Conservation (phyloP, 2,113 vertebrate genomes). For the Ochotona princeps region DNA sequence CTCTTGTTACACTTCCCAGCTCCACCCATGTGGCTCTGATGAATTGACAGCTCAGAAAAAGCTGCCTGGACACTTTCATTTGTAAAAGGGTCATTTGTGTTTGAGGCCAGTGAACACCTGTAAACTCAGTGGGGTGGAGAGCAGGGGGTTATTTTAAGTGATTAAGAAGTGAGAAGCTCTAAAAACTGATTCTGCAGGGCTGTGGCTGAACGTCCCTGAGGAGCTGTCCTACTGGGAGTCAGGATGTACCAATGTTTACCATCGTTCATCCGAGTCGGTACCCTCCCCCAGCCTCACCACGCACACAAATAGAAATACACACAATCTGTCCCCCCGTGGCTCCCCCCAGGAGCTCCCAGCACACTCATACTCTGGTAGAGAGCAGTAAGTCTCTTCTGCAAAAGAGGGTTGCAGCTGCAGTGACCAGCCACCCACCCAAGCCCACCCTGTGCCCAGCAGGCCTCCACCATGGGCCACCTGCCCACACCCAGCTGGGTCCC, state of each 20-base stretch:
- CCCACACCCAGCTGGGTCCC: neutral
- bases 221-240: constrained; percentile 21
- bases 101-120: constrained; percentile 59
- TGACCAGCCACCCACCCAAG: no score
- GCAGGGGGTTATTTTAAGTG: constrained; percentile 45
- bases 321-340: fast-evolving
- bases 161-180: constrained; percentile 55
- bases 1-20: neutral
- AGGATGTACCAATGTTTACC: neutral
- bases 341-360: neutral
- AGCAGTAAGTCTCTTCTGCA: neutral
- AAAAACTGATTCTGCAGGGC: neutral
- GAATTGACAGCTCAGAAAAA: neutral
- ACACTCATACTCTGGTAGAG: fast-evolving
- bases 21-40: neutral
- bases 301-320: no score
- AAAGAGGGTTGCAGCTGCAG: neutral
- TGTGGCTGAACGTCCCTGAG: constrained; percentile 25
- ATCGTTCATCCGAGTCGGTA: neutral
- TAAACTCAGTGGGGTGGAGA: constrained; percentile 10
- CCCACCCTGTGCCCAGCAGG: neutral
- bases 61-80: constrained; percentile 56
- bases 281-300: neutral
- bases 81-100: constrained; percentile 59
- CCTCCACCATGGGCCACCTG: neutral